Evolutionary conservation across 2,888 invertebrate species (phyloP).

Genomic region (Drosophila prostipennis): DNA sequence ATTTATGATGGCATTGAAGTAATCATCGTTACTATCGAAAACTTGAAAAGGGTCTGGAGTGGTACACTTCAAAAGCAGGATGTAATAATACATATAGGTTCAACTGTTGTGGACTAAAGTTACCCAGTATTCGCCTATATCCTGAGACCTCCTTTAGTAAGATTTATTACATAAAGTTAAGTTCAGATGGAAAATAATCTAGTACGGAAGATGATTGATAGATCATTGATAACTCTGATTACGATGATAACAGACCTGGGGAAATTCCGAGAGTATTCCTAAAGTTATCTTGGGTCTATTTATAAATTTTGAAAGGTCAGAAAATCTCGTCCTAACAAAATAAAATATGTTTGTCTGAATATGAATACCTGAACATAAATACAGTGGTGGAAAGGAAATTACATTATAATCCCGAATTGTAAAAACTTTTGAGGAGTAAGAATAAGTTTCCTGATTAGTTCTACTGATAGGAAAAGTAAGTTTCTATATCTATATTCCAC

Average conservation of each 20-base stretch:
- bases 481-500: neutral
- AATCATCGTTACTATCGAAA: slow-evolving; percentile 17
- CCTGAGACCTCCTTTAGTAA: neutral
- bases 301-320: too few species aligned
- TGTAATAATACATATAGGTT: slow-evolving; percentile 8
- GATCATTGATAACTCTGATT: neutral
- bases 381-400: neutral
- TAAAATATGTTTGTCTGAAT: too few species aligned
- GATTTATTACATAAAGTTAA: too few species aligned
- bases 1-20: slow-evolving; percentile 21
- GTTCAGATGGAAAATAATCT: neutral
- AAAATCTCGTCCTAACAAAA: too few species aligned
- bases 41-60: slow-evolving; percentile 21
- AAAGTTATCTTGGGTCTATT: too few species aligned
- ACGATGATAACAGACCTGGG: neutral
- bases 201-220: neutral
- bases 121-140: neutral
- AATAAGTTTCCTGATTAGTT: neutral
- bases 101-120: neutral
- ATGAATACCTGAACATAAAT: too few species aligned
- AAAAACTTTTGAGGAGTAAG: neutral
- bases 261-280: neutral
- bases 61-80: slow-evolving; percentile 20
- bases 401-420: neutral
- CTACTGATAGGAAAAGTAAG: neutral